These are phyloP conservation scores for Porites evermanni DNA, from an alignment of 92 coral and sea anemone species.

Conservation along the genomic window DNA sequence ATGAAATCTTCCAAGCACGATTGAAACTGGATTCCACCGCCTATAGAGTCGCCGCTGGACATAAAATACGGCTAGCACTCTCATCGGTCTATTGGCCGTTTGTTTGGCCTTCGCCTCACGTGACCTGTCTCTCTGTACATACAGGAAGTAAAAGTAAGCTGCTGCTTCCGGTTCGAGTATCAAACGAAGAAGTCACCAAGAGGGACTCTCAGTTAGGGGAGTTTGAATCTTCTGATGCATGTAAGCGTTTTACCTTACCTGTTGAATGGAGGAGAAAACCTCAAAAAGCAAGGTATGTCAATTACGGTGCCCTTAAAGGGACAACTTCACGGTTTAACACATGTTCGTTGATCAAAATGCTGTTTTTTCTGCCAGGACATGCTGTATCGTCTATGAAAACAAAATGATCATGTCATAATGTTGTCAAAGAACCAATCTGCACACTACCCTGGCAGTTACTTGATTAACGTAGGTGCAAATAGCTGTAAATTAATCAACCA, in stretches of 20 bases:
- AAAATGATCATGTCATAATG: too few relatives aligned
- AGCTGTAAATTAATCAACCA: too few relatives aligned
- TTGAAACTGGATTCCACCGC: constrained; percentile 69
- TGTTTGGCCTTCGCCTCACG: constrained; percentile 83
- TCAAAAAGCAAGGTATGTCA: constrained; percentile 13
- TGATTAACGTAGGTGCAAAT: too few relatives aligned
- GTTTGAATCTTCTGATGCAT: constrained; percentile 44
- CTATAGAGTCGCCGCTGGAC: constrained; percentile 72
- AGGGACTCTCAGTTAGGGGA: constrained; percentile 50
- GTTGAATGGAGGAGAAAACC: constrained; percentile 58
- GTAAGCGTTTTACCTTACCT: constrained; percentile 19
- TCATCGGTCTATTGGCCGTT: constrained; percentile 83
- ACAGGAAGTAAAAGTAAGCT: constrained; percentile 63
- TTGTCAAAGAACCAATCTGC: too few relatives aligned
- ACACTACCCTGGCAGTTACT: too few relatives aligned
- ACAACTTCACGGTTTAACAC: too few relatives aligned
- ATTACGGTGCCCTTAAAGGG: neutral
- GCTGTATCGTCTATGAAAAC: too few relatives aligned
- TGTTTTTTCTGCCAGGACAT: too few relatives aligned
- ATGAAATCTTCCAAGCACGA: constrained; percentile 45
- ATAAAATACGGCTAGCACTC: constrained; percentile 80
- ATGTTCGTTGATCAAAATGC: too few relatives aligned
- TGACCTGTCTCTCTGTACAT: constrained; percentile 60
- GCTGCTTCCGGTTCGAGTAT: constrained; percentile 64
- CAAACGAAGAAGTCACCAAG: constrained; percentile 5